phyloP scores from a whole-genome alignment of 2,888 invertebrate genomes.

The Stenodema calcarata region DNA sequence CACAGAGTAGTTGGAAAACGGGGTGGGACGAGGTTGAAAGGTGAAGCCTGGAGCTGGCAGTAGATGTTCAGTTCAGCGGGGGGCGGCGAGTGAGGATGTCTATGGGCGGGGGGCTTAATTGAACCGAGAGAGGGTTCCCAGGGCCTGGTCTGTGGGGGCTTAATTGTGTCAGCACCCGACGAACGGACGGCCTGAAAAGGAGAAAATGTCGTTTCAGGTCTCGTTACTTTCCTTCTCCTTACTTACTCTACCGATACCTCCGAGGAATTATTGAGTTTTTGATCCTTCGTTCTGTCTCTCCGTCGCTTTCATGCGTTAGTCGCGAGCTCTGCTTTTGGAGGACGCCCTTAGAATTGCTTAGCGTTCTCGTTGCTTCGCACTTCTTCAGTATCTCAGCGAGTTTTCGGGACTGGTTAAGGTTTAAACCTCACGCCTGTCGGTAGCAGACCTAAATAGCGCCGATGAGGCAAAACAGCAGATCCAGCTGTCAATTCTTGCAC shows the following conservation, averaged over 20 bases:
- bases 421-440: too few relatives aligned
- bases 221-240: constrained; percentile 2
- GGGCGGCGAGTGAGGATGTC: not conserved
- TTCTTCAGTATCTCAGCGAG: too few relatives aligned
- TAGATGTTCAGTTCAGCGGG: not conserved
- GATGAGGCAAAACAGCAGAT: too few relatives aligned
- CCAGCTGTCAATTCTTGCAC: too few relatives aligned
- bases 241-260: not conserved
- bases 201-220: constrained; percentile 9
- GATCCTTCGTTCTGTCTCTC: not conserved
- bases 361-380: too few relatives aligned
- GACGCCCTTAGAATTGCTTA: too few relatives aligned
- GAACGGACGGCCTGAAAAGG: not conserved
- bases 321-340: not conserved
- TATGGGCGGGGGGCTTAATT: not conserved
- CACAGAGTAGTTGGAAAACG: not conserved
- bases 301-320: not conserved
- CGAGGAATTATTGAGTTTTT: not conserved
- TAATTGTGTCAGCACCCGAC: not conserved
- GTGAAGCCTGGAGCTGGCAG: not conserved
- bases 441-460: too few relatives aligned
- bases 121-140: not conserved
- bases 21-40: not conserved
- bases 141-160: constrained; percentile 6
- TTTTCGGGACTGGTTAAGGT: too few relatives aligned